phyloP scores from a whole-genome alignment of 1,140 invertebrate species.

The Ericerus pela region DNA sequence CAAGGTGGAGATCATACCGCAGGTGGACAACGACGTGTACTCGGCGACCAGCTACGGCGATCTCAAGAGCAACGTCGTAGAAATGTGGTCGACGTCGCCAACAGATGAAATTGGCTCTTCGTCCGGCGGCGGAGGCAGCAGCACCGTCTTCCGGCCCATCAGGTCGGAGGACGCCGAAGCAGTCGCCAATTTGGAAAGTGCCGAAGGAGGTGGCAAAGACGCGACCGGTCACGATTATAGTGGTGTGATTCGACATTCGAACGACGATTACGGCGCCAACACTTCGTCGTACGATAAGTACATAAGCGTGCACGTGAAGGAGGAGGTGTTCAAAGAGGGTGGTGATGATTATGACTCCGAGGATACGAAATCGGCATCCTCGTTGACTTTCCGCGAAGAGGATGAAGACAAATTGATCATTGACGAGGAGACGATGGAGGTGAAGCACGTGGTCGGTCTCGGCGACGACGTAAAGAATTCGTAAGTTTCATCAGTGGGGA shows the following conservation, averaged over 20 bases:
- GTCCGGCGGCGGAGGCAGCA: neutral
- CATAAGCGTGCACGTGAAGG: constrained; percentile 3
- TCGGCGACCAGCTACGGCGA: neutral
- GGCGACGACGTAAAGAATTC: neutral
- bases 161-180: neutral
- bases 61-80: neutral
- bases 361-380: neutral
- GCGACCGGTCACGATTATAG: neutral
- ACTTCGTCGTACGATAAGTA: constrained; percentile 5
- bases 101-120: neutral
- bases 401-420: constrained; percentile 2
- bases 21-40: constrained; percentile 5
- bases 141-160: neutral
- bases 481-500: neutral
- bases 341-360: neutral
- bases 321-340: neutral
- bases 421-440: constrained; percentile 1
- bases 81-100: neutral
- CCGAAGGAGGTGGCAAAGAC: neutral
- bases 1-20: constrained; percentile 3
- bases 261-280: neutral
- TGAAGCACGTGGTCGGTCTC: neutral
- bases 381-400: constrained; percentile 2
- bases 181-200: neutral
- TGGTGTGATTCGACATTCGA: neutral